Conservation (phyloP, 2,113 vertebrate genomes). For the Tragelaphus scriptus region DNA sequence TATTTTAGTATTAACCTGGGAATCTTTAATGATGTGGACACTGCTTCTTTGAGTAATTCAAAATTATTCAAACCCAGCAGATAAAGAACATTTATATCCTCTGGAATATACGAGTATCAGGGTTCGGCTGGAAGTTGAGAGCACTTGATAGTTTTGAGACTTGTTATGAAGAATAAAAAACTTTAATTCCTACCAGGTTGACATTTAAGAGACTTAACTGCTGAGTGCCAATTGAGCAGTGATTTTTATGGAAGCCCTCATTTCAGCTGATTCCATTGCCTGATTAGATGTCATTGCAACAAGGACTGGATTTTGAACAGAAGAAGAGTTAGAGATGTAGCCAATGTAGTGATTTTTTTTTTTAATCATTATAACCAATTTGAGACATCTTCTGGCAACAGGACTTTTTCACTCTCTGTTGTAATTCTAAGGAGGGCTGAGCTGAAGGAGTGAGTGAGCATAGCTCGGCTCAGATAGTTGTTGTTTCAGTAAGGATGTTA, state of each 20-base stretch:
- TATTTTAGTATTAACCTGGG: neutral
- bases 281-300: neutral
- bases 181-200: conserved; percentile 27
- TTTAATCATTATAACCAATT: neutral
- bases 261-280: conserved; percentile 11
- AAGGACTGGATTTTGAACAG: neutral
- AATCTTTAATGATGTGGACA: neutral
- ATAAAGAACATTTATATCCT: neutral
- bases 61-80: conserved; percentile 7
- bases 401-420: neutral
- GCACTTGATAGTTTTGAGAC: neutral
- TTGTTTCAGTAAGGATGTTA: neutral
- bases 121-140: neutral
- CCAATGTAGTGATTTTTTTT: neutral
- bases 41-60: neutral
- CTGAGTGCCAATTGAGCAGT: neutral
- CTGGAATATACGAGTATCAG: neutral
- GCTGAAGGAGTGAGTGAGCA: neutral
- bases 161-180: conserved; percentile 9
- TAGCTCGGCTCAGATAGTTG: neutral
- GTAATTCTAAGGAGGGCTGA: neutral
- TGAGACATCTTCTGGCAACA: neutral
- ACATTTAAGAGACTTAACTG: conserved; percentile 23
- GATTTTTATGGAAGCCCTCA: conserved; percentile 11
- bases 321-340: neutral